Conservation (phyloP, 2,797 vertebrate species). For the Molossus molossus region DNA sequence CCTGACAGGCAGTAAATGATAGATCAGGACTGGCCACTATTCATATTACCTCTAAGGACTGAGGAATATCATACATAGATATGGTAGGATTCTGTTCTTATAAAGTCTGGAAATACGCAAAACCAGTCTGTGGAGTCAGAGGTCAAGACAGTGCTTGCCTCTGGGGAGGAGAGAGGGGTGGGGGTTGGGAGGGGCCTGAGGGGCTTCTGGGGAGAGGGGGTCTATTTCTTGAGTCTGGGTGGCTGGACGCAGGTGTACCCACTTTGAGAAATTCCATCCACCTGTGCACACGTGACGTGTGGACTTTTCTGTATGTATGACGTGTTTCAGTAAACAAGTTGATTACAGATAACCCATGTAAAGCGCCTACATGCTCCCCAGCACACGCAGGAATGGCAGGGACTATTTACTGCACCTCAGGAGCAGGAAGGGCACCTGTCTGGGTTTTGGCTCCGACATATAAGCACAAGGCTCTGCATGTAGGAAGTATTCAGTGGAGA, state of each 20-base stretch:
- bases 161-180: not conserved
- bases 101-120: not conserved
- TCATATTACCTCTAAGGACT: fast-evolving
- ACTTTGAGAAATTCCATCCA: not conserved
- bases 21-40: fast-evolving
- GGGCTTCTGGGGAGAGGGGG: not conserved
- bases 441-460: not conserved
- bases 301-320: fast-evolving
- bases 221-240: not conserved
- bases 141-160: not conserved
- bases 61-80: fast-evolving
- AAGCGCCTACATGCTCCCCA: not conserved
- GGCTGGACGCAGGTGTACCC: not conserved
- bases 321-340: not conserved
- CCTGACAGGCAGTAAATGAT: not conserved
- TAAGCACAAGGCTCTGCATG: not conserved
- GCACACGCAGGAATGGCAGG: not conserved
- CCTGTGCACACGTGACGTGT: not conserved
- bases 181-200: no score
- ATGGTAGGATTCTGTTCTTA: not conserved
- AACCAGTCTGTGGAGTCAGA: no score
- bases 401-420: fast-evolving
- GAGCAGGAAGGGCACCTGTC: not conserved
- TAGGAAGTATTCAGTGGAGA: fast-evolving
- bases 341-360: fast-evolving